Evolutionary conservation across 2,113 vertebrate species (phyloP).

Genomic region (Motacilla tschutschensis): DNA sequence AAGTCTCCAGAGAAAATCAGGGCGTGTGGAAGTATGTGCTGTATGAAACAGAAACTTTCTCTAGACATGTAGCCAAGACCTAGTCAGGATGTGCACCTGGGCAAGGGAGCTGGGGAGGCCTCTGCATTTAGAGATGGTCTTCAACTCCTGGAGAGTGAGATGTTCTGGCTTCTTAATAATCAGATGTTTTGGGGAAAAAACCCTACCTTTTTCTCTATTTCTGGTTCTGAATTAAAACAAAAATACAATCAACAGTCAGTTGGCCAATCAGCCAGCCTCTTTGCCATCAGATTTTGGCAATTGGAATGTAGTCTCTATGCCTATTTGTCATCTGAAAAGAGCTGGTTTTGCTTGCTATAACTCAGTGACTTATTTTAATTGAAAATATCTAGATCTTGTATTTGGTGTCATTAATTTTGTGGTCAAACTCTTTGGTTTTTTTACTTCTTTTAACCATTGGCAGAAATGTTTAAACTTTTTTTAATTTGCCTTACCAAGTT

Average conservation of each 20-base stretch:
- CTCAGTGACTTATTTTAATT: neutral
- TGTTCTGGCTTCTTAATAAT: neutral
- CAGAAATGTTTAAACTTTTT: neutral
- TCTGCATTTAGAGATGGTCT: neutral
- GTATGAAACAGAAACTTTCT: neutral
- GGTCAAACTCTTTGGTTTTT: neutral
- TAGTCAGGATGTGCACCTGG: neutral
- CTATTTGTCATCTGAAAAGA: neutral
- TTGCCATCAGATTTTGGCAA: neutral
- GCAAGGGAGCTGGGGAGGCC: neutral
- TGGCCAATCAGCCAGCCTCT: neutral
- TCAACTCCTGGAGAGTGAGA: neutral
- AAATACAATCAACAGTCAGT: neutral
- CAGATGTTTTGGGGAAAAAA: neutral
- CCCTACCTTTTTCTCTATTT: neutral
- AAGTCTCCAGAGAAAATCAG: neutral
- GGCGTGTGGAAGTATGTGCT: neutral
- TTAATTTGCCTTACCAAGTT: neutral
- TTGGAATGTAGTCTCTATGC: neutral
- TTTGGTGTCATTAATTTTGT: neutral
- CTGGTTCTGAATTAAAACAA: neutral
- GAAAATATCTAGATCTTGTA: neutral
- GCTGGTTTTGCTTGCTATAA: neutral
- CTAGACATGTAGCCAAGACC: neutral
- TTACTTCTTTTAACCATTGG: neutral